Percentiles rank a stretch among this genome's conserved stretches.
These are phyloP conservation scores for Gila orcuttii DNA, from an alignment of 2,113 vertebrate species.

Conservation along the genomic window DNA sequence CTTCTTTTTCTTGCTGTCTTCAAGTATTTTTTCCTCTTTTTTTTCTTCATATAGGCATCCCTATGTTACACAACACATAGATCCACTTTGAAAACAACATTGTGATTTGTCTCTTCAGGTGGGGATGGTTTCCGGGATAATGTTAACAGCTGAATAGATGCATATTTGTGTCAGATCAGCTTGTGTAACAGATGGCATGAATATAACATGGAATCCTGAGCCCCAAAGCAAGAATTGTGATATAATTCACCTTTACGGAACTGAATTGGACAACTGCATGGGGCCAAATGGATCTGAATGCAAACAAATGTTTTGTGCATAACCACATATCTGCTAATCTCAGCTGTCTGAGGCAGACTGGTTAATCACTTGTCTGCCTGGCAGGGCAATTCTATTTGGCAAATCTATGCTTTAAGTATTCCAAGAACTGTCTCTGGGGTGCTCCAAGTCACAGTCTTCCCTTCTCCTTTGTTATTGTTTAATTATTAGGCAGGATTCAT, in stretches of 20 bases:
- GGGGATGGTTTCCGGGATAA: not conserved
- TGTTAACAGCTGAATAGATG: slow-evolving; percentile 30
- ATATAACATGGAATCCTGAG: slow-evolving; percentile 45
- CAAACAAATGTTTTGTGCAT: slow-evolving; percentile 37
- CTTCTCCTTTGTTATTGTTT: slow-evolving; percentile 54
- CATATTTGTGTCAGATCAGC: slow-evolving; percentile 35
- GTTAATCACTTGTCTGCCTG: slow-evolving; percentile 59
- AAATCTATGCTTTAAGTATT: slow-evolving; percentile 53
- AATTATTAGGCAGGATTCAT: slow-evolving; percentile 55
- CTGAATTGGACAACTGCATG: slow-evolving; percentile 5
- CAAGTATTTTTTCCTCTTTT: not conserved
- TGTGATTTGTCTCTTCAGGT: not conserved
- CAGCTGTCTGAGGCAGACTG: slow-evolving; percentile 54
- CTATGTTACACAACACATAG: not conserved
- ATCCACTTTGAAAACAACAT: slow-evolving; percentile 6
- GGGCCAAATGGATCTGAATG: slow-evolving; percentile 14
- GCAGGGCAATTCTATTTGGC: slow-evolving; percentile 54
- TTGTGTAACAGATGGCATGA: slow-evolving; percentile 33
- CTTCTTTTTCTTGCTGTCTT: not conserved
- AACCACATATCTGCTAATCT: slow-evolving; percentile 53
- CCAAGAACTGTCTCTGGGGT: slow-evolving; percentile 53
- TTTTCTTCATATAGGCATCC: not conserved
- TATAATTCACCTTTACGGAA: slow-evolving; percentile 27
- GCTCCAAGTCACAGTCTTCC: slow-evolving; percentile 41
- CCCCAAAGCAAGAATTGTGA: not conserved